A percentile compares a stretch with the other conserved stretches of the same genome.
Evolutionary conservation across 2,888 invertebrate species (phyloP).

Genomic region (Caenorhabditis imperialis): DNA sequence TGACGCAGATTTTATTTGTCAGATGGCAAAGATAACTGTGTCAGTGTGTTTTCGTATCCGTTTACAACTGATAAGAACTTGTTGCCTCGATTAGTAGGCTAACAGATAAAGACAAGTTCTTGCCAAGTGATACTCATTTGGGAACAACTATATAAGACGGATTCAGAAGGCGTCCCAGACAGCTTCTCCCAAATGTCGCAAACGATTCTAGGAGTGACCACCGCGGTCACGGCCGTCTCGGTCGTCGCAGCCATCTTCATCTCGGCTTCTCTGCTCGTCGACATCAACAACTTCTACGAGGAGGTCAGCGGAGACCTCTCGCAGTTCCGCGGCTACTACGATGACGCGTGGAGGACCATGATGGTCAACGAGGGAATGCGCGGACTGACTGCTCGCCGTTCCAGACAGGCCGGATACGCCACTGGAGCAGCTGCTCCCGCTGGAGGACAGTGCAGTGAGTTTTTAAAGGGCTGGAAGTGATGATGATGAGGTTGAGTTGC

Average conservation of each 20-base stretch:
- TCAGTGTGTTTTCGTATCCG: neutral
- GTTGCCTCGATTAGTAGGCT: conserved; percentile 8
- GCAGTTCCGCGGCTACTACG: conserved; percentile 59
- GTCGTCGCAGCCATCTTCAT: conserved; percentile 49
- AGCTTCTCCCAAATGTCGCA: conserved; percentile 37
- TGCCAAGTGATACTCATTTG: too few species aligned
- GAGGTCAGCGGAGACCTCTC: conserved; percentile 57
- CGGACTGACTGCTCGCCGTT: conserved; percentile 13
- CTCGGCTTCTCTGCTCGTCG: conserved; percentile 50
- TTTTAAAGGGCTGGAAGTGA: neutral
- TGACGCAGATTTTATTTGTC: too few species aligned
- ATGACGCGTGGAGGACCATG: conserved; percentile 58
- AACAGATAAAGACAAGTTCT: conserved; percentile 10
- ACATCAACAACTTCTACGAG: conserved; percentile 62
- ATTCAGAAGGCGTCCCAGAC: neutral
- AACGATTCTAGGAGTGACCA: conserved; percentile 42
- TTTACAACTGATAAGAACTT: conserved; percentile 18
- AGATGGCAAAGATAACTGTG: too few species aligned
- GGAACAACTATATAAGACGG: too few species aligned
- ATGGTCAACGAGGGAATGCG: conserved; percentile 46
- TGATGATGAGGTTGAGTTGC: neutral
- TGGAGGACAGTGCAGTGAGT: conserved; percentile 53
- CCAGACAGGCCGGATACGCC: conserved; percentile 29
- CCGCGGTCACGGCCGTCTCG: conserved; percentile 50
- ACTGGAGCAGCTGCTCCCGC: conserved; percentile 18